phyloP scores from a whole-genome alignment of 2,888 invertebrate genomes.

The Melanargia galathea region DNA sequence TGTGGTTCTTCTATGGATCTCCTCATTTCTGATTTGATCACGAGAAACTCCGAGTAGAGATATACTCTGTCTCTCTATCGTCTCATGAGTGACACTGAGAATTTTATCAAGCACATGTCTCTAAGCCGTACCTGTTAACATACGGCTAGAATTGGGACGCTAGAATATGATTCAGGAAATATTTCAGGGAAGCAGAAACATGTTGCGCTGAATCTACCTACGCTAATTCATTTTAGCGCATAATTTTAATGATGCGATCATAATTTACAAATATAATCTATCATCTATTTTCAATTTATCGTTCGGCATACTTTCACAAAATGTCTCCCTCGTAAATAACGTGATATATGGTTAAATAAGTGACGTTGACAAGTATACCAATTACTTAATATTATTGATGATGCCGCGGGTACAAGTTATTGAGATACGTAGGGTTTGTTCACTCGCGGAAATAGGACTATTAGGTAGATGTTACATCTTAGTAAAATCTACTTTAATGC shows the following conservation, averaged over 20 bases:
- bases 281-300: conserved; percentile 31
- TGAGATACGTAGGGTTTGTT: not conserved
- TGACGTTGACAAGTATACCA: conserved; percentile 30
- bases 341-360: conserved; percentile 35
- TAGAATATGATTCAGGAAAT: conserved; percentile 1
- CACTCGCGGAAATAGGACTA: conserved; percentile 10
- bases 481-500: not conserved
- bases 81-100: no score
- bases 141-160: no score
- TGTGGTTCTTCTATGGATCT: no score
- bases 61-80: no score
- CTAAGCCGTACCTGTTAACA: no score
- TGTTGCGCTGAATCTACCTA: not conserved
- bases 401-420: conserved; percentile 6
- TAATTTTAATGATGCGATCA: conserved; percentile 21
- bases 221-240: conserved; percentile 1
- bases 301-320: conserved; percentile 34
- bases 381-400: conserved; percentile 34
- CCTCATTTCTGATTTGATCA: no score
- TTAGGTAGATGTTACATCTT: not conserved
- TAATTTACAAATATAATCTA: conserved; percentile 22
- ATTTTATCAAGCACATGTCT: no score
- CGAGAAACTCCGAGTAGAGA: no score
- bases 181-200: not conserved
- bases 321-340: conserved; percentile 28